These are phyloP conservation scores for Gonioctena quinquepunctata DNA, from an alignment of 1,140 invertebrate species.

Conservation along the genomic window DNA sequence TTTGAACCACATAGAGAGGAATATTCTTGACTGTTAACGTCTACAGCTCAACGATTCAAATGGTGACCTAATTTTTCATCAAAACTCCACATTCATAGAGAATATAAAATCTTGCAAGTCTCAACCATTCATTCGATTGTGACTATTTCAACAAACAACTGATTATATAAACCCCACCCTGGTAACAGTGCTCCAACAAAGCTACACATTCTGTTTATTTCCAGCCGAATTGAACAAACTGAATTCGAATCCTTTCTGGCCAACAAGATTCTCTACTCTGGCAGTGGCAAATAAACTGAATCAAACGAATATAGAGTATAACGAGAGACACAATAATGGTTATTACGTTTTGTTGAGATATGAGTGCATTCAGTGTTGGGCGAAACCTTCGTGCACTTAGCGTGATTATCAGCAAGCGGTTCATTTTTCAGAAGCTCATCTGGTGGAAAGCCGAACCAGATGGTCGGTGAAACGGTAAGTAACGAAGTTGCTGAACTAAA, in stretches of 20 bases:
- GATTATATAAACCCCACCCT: no score
- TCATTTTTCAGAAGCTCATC: constrained; percentile 20
- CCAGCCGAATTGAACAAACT: neutral
- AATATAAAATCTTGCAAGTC: no score
- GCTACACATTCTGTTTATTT: no score
- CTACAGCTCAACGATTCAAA: no score
- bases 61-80: no score
- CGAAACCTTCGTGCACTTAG: constrained; percentile 16
- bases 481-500: neutral
- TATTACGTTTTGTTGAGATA: constrained; percentile 20
- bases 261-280: constrained; percentile 24
- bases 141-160: no score
- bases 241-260: neutral
- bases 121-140: no score
- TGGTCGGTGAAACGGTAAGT: neutral
- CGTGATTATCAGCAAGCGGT: constrained; percentile 14
- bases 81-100: no score
- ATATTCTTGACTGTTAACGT: no score
- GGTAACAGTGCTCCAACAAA: no score
- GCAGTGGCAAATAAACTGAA: constrained; percentile 22
- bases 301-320: constrained; percentile 22
- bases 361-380: constrained; percentile 10
- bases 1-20: no score
- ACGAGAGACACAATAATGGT: constrained; percentile 13
- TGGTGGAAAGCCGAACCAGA: constrained; percentile 10